Evolutionary conservation across 2,797 vertebrate species (phyloP).

Genomic region (Sebastes steindachneri): DNA sequence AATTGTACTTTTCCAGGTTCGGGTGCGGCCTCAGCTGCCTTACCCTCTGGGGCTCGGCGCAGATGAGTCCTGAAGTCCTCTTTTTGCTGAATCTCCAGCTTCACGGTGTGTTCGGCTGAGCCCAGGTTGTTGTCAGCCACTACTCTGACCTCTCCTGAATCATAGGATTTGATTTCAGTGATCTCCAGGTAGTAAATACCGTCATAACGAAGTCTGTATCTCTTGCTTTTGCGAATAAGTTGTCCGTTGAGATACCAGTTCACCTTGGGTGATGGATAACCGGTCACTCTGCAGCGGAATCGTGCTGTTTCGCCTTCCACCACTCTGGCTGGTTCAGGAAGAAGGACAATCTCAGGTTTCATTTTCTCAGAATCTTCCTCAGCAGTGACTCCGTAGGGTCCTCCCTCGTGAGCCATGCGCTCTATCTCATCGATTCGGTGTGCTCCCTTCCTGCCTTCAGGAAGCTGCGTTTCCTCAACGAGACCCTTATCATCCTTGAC

Average conservation of each 20-base stretch:
- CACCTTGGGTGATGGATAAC: conserved; percentile 94
- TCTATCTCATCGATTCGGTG: conserved; percentile 94
- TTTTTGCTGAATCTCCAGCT: conserved; percentile 92
- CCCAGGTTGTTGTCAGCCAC: conserved; percentile 94
- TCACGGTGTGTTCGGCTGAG: conserved; percentile 89
- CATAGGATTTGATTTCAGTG: conserved; percentile 93
- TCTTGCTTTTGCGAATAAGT: conserved; percentile 97
- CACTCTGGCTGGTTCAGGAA: conserved; percentile 91
- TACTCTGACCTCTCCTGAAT: conserved; percentile 93
- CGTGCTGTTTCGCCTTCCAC: conserved; percentile 92
- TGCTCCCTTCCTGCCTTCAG: conserved; percentile 91
- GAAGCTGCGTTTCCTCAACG: conserved; percentile 94
- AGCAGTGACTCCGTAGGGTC: conserved; percentile 85
- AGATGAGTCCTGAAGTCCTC: conserved; percentile 96
- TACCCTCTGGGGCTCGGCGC: conserved; percentile 90
- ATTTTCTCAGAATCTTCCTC: conserved; percentile 91
- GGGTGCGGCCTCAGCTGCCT: conserved; percentile 74
- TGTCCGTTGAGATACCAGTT: conserved; percentile 99
- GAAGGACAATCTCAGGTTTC: conserved; percentile 95
- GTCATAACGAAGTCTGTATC: conserved; percentile 94
- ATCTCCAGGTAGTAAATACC: conserved; percentile 98
- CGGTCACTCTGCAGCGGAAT: conserved; percentile 95
- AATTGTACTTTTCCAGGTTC: conserved; percentile 87
- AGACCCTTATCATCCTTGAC: conserved; percentile 99
- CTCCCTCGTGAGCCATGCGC: conserved; percentile 92